Evolutionary conservation across 1,140 invertebrate species (phyloP).

Genomic region (Wasmannia auropunctata): DNA sequence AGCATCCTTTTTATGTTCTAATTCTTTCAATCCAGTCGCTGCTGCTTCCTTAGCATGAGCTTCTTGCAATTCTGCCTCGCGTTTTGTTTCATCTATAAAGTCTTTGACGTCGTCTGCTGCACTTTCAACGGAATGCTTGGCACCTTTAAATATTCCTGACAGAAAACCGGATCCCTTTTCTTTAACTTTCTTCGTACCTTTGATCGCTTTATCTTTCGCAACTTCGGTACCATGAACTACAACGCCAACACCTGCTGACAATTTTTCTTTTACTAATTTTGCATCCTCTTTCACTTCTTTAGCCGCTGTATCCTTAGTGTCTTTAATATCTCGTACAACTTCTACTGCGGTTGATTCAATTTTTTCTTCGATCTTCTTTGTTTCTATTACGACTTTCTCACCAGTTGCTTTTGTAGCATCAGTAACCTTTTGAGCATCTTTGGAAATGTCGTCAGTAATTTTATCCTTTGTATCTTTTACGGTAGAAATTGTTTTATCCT

Average conservation of each 20-base stretch:
- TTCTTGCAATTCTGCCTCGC: conserved; percentile 23
- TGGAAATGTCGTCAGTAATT: conserved; percentile 37
- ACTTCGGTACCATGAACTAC: not conserved
- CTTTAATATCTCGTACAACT: conserved; percentile 52
- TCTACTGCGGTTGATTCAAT: conserved; percentile 25
- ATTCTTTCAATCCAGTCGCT: not conserved
- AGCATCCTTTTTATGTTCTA: conserved; percentile 58
- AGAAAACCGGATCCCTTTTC: conserved; percentile 47
- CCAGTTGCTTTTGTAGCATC: conserved; percentile 14
- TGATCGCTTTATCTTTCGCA: not conserved
- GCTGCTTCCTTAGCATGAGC: conserved; percentile 53
- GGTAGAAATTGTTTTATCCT: conserved; percentile 41
- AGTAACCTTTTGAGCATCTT: not conserved
- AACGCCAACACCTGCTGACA: not conserved
- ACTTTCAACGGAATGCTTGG: conserved; percentile 73
- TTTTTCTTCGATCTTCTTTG: conserved; percentile 54
- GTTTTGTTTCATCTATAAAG: conserved; percentile 23
- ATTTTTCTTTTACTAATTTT: not conserved
- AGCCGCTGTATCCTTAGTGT: conserved; percentile 22
- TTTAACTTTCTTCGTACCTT: conserved; percentile 4
- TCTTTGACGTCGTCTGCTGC: conserved; percentile 73
- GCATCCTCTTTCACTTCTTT: conserved; percentile 26
- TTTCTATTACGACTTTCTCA: conserved; percentile 50
- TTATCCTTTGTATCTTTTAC: conserved; percentile 34
- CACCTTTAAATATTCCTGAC: conserved; percentile 42